Percentiles rank a stretch among this genome's conserved stretches.
Conservation (phyloP, 2,888 invertebrate genomes). For the Diplolepis rosae region DNA sequence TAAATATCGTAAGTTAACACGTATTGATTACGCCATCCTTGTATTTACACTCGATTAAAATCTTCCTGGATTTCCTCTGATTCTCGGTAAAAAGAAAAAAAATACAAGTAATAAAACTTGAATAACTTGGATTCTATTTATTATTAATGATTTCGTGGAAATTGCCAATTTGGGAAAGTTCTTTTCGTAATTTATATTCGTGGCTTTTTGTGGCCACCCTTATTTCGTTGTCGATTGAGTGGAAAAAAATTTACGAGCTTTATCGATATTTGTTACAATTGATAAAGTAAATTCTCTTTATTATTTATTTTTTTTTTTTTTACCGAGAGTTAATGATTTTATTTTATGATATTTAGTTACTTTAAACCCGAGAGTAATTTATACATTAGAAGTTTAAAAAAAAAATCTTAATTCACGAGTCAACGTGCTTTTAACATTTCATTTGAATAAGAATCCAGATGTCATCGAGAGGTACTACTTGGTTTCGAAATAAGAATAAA, state of each 20-base stretch:
- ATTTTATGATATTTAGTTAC: neutral
- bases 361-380: neutral
- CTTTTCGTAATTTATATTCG: constrained; percentile 10
- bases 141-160: too few species aligned
- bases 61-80: neutral
- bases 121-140: too few species aligned
- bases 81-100: constrained; percentile 1
- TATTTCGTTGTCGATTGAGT: constrained; percentile 22
- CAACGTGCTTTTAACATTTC: too few species aligned
- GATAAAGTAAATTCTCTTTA: neutral
- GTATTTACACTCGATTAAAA: constrained; percentile 26
- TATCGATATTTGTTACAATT: constrained; percentile 2
- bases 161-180: too few species aligned
- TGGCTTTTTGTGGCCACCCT: neutral
- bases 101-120: too few species aligned
- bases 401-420: too few species aligned
- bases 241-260: neutral
- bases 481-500: too few species aligned
- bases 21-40: constrained; percentile 48
- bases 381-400: too few species aligned
- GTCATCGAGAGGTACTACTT: too few species aligned
- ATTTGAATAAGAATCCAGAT: too few species aligned
- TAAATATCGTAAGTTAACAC: constrained; percentile 54
- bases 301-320: too few species aligned
- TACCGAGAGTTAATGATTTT: too few species aligned